Evolutionary conservation across 2,888 invertebrate species (phyloP).

Genomic region (Incurvaria masculella): DNA sequence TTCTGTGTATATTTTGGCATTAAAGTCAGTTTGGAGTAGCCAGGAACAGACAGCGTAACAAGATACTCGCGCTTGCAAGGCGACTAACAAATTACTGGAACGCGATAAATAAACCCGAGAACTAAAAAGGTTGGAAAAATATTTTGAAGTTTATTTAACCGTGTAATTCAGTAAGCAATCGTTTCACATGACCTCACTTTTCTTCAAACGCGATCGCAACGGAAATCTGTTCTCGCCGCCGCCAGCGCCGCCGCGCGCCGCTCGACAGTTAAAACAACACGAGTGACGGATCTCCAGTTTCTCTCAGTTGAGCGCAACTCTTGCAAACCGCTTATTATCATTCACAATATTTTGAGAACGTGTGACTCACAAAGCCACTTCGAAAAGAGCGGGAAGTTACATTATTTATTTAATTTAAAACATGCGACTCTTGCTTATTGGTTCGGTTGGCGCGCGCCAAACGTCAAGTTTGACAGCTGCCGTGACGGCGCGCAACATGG

Average conservation of each 20-base stretch:
- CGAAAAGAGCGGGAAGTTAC: too few relatives aligned
- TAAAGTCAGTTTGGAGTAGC: too few relatives aligned
- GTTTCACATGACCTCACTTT: not conserved
- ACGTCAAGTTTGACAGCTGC: not conserved
- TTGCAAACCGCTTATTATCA: not conserved
- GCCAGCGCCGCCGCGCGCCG: too few relatives aligned
- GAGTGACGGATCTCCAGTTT: not conserved
- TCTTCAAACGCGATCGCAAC: not conserved
- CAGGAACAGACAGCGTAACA: too few relatives aligned
- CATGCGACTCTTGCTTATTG: not conserved
- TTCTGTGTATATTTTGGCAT: too few relatives aligned
- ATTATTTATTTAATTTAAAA: too few relatives aligned
- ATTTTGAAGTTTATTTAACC: not conserved
- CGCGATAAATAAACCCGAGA: not conserved
- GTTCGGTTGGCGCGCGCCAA: not conserved
- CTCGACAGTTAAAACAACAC: not conserved
- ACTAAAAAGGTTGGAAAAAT: not conserved
- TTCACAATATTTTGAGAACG: not conserved
- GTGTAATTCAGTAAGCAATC: not conserved
- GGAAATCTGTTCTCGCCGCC: not conserved
- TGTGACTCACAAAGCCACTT: not conserved
- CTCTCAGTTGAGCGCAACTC: not conserved
- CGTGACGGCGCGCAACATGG: not conserved
- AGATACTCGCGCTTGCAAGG: too few relatives aligned
- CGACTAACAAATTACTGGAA: too few relatives aligned